Percentiles rank a stretch among this genome's conserved stretches.
phyloP scores from a whole-genome alignment of 2,888 invertebrate genomes.

The Cremastinae sp. region DNA sequence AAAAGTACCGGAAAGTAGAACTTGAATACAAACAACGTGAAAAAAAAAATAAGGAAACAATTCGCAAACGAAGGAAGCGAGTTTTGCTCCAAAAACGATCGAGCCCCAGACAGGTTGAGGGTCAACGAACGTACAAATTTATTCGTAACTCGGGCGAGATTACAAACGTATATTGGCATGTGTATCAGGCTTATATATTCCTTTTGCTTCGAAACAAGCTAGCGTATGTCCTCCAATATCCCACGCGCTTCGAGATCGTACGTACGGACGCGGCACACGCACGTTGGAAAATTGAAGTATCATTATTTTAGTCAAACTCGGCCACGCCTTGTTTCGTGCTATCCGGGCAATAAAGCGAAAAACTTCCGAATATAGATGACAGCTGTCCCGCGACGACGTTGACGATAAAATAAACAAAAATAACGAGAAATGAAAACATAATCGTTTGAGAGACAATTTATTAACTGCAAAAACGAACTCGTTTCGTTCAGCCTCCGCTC shows the following conservation, averaged over 20 bases:
- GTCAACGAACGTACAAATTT: slow-evolving; percentile 46
- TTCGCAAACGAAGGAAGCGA: background rate
- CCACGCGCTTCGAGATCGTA: slow-evolving; percentile 43
- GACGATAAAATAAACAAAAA: background rate
- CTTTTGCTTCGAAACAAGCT: slow-evolving; percentile 29
- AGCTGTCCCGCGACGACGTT: background rate
- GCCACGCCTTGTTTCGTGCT: slow-evolving; percentile 51
- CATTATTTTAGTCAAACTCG: slow-evolving; percentile 24
- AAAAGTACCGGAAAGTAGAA: background rate
- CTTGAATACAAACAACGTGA: background rate
- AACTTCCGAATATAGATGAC: slow-evolving; percentile 9
- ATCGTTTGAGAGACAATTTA: no score
- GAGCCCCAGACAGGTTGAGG: slow-evolving; percentile 28
- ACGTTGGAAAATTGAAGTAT: slow-evolving; percentile 46
- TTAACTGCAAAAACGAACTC: no score
- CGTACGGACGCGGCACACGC: background rate
- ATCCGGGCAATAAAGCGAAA: slow-evolving; percentile 25
- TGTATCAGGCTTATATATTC: slow-evolving; percentile 7
- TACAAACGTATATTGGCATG: slow-evolving; percentile 27
- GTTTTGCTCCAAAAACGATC: background rate
- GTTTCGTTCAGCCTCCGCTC: no score
- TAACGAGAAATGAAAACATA: background rate
- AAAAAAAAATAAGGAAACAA: background rate
- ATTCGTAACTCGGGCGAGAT: slow-evolving; percentile 36
- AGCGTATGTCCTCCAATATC: slow-evolving; percentile 15